Percentiles rank a stretch among this genome's conserved stretches.
phyloP scores from a whole-genome alignment of 2,888 invertebrate genomes.

The Hetaerina titia region DNA sequence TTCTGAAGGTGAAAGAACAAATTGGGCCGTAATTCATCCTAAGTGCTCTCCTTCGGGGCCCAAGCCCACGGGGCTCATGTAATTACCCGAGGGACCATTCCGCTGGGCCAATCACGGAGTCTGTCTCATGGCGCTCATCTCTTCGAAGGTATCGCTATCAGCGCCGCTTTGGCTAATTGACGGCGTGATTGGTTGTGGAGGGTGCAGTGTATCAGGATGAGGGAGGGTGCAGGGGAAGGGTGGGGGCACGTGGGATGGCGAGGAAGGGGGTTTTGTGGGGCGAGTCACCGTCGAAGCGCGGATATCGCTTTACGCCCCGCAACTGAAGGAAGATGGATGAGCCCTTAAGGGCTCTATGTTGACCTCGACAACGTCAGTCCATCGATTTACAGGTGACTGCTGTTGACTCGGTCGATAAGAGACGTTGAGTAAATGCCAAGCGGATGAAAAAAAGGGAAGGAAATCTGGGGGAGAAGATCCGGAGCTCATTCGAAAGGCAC shows the following conservation, averaged over 20 bases:
- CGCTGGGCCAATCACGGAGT: slow-evolving; percentile 54
- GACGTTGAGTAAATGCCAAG: slow-evolving; percentile 42
- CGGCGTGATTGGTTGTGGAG: slow-evolving; percentile 64
- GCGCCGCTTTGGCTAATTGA: slow-evolving; percentile 62
- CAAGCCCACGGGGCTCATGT: background rate
- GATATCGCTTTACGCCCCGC: slow-evolving; percentile 61
- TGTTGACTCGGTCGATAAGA: slow-evolving; percentile 44
- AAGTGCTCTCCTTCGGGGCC: slow-evolving; percentile 53
- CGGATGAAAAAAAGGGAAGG: slow-evolving; percentile 21
- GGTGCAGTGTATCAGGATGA: background rate
- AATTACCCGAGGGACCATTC: slow-evolving; percentile 64
- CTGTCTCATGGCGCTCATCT: slow-evolving; percentile 49
- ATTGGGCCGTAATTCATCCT: slow-evolving; percentile 62
- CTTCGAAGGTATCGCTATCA: slow-evolving; percentile 54
- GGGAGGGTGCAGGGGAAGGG: background rate
- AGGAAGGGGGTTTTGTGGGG: background rate
- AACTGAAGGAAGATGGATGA: slow-evolving; percentile 58
- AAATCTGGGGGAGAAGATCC: background rate
- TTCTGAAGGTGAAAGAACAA: slow-evolving; percentile 37
- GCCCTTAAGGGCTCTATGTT: slow-evolving; percentile 47
- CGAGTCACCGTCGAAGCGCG: background rate
- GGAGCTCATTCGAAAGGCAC: background rate
- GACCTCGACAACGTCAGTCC: slow-evolving; percentile 53
- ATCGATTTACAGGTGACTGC: slow-evolving; percentile 43
- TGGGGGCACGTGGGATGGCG: background rate